Evolutionary conservation across 1,140 invertebrate genomes (phyloP).

Genomic region (Philotrypesis tridentata): DNA sequence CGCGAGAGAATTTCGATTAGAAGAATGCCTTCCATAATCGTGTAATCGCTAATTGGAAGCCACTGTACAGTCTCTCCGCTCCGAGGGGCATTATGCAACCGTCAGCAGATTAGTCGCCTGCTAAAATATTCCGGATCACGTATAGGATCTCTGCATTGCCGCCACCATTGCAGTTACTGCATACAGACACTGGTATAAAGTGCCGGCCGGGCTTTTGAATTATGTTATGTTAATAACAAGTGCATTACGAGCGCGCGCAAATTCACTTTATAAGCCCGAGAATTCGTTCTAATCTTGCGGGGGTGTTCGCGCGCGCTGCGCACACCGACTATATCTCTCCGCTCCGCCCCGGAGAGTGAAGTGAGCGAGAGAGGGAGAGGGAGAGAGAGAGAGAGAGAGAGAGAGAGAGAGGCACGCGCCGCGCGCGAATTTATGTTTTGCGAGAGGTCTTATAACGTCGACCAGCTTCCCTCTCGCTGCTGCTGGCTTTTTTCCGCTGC

Average conservation of each 20-base stretch:
- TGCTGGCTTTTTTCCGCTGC: not conserved
- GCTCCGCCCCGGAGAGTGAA: not conserved
- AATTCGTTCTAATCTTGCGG: slow-evolving; percentile 36
- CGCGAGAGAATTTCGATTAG: not conserved
- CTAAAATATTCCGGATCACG: slow-evolving; percentile 47
- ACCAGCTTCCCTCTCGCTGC: not conserved
- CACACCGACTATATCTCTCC: not conserved
- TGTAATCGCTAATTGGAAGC: slow-evolving; percentile 32
- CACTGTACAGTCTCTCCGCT: not conserved
- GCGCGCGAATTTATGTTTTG: slow-evolving; percentile 1
- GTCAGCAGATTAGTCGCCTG: not conserved
- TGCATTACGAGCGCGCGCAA: slow-evolving; percentile 21
- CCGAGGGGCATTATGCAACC: not conserved
- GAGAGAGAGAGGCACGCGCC: not conserved
- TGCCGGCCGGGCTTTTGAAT: slow-evolving; percentile 2
- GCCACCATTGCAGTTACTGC: not conserved
- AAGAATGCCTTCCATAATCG: not conserved
- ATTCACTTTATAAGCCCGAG: slow-evolving; percentile 33
- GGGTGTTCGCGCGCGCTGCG: not conserved
- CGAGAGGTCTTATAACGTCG: not conserved
- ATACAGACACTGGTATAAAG: not conserved
- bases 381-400: not conserved
- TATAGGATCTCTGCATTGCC: not conserved
- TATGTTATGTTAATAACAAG: slow-evolving; percentile 41
- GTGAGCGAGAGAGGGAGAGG: too few species aligned